Evolutionary conservation across 23 tunicate genomes (phyloP), one percentile per base, ranked within the genome.

Genomic region (Clavelina lepadiformis): DNA sequence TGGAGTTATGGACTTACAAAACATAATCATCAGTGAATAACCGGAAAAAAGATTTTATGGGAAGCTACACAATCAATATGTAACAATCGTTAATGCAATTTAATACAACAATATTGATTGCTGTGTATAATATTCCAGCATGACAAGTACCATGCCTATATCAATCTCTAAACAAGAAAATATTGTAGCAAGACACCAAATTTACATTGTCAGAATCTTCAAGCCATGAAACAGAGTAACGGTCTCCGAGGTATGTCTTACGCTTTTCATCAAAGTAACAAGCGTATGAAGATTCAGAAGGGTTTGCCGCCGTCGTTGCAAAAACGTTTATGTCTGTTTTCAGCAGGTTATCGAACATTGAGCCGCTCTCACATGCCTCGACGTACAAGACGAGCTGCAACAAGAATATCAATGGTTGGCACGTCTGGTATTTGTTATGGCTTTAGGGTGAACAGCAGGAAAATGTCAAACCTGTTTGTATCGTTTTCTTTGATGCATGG

Each of bases 351-450:
- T 83, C 51, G 47, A 85, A 85, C 94, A 85, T 85, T 5, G 94
- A 85, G 15, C 94, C 94, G 46, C 94, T 85, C 63, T 85, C 94
- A 31, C 94, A 85, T 28, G 94, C 94, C 46, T 85, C 94, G 28
- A 85, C 37, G 79, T 85, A 85, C 31, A 85, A 56, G 38, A 85
- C 94, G 52, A 85, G 57, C 94, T 85, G 83, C n/a, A 67, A 52
- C 41, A 41, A 41, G 11, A 15, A 41, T 11, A 11, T 41, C 15
- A 8, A 41, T 8, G 15, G 49, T 41, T 8, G 15, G 49, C 49
- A 41, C 11, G 15, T 8, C 11, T 11, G 11, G 15, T 15, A 8
- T 41, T 41, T 41, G 49, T 15, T 8, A 15, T 41, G 15, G 13
- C 15, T n/a, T n/a, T n/a, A n/a, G n/a, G n/a, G n/a, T n/a, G n/a